phyloP scores from a whole-genome alignment of 2,113 vertebrate genomes.

The Catharus minimus region DNA sequence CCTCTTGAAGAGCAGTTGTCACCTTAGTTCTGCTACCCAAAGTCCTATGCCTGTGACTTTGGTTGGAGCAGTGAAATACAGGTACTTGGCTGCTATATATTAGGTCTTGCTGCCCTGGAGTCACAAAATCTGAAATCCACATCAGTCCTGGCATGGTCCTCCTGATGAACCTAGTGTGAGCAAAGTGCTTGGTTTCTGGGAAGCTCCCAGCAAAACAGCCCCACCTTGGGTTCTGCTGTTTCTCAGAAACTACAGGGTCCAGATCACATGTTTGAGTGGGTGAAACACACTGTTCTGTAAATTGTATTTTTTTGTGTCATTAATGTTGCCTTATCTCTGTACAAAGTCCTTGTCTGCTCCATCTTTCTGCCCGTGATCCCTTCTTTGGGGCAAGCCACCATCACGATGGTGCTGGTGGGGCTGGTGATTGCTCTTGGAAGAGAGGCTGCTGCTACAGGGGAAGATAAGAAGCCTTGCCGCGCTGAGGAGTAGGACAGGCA shows the following conservation, averaged over 20 bases:
- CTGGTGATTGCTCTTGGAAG: background rate
- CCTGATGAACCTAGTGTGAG: background rate
- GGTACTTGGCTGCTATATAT: background rate
- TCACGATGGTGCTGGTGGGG: background rate
- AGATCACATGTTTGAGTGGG: background rate
- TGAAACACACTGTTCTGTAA: background rate
- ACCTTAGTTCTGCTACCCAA: background rate
- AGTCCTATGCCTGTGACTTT: background rate
- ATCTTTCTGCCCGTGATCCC: rapidly evolving
- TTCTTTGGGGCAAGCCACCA: background rate
- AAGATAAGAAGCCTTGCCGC: background rate
- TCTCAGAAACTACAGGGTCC: background rate
- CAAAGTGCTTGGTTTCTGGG: background rate
- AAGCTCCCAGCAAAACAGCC: background rate
- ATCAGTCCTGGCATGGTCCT: background rate
- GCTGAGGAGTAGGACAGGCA: background rate
- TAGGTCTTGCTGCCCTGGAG: background rate
- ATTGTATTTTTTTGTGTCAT: background rate
- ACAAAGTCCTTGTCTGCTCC: background rate
- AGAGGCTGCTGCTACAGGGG: too few species aligned
- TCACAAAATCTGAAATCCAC: background rate
- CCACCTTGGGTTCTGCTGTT: background rate
- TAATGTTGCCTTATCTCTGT: background rate
- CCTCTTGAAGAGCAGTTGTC: background rate
- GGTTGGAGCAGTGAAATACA: background rate